Conservation (phyloP, 2,797 vertebrate species). For the Trachops cirrhosus region DNA sequence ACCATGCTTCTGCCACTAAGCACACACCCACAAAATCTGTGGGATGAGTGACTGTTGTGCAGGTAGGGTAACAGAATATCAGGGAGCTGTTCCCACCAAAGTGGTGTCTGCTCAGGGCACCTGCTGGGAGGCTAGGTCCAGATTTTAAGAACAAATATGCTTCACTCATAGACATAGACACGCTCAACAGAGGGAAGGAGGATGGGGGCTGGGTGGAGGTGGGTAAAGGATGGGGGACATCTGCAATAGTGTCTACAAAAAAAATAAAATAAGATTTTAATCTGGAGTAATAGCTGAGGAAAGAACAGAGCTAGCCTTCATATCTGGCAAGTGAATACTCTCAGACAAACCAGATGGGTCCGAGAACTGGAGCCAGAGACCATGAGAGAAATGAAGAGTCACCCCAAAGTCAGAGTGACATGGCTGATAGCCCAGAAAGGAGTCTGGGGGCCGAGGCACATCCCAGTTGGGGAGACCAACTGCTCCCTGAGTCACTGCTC, state of each 20-base stretch:
- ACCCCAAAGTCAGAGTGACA: neutral
- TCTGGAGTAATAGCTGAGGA: neutral
- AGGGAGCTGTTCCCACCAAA: neutral
- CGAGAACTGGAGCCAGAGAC: neutral
- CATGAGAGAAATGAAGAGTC: neutral
- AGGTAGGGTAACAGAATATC: neutral
- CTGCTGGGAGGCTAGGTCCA: neutral
- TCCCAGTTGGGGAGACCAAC: rapidly evolving
- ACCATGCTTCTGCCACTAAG: neutral
- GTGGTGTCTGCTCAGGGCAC: neutral
- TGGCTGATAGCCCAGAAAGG: neutral
- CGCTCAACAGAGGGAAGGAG: no score
- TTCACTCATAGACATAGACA: no score
- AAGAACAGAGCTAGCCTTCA: neutral
- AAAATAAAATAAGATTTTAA: neutral
- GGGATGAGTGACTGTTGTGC: rapidly evolving
- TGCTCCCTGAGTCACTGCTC: neutral
- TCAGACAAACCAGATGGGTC: neutral
- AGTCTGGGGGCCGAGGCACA: neutral
- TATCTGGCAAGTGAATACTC: neutral
- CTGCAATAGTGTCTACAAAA: no score
- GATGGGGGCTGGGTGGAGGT: no score
- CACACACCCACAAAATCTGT: neutral
- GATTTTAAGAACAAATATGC: no score
- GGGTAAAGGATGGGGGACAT: no score